Conservation (phyloP, 2,113 vertebrate genomes). For the Cnemophilus loriae region DNA sequence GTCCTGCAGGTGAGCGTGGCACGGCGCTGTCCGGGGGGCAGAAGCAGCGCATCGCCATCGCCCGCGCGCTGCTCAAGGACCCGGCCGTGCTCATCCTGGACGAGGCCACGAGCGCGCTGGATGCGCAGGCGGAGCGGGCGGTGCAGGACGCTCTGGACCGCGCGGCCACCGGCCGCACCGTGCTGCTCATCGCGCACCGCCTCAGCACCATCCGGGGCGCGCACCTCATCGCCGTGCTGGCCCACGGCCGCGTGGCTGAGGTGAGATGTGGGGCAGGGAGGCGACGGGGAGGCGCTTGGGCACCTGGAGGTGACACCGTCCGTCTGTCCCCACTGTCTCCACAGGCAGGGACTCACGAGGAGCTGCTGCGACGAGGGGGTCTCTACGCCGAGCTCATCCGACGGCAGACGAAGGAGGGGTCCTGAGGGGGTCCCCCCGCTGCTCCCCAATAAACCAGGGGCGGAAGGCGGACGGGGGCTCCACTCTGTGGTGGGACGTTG, state of each 20-base stretch:
- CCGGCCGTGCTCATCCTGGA: conserved; percentile 87
- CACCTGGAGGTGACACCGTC: rapidly evolving
- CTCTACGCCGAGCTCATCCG: conserved; percentile 87
- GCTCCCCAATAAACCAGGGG: not conserved
- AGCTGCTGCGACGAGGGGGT: conserved; percentile 81
- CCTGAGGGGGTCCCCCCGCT: not conserved
- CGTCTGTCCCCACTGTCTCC: not conserved
- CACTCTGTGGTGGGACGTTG: rapidly evolving
- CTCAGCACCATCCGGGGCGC: conserved; percentile 89
- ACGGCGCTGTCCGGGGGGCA: conserved; percentile 87
- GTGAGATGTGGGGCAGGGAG: conserved; percentile 30
- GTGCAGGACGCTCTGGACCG: conserved; percentile 91
- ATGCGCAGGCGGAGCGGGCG: conserved; percentile 82
- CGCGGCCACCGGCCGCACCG: conserved; percentile 83
- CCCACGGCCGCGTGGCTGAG: conserved; percentile 82
- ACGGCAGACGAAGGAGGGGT: conserved; percentile 74
- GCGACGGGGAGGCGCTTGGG: rapidly evolving
- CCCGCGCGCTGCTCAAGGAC: conserved; percentile 89
- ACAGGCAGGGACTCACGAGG: conserved; percentile 85
- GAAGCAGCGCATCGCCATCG: conserved; percentile 93
- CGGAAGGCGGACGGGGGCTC: not conserved
- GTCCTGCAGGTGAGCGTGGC: conserved; percentile 78
- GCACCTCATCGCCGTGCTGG: conserved; percentile 86
- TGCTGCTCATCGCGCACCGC: conserved; percentile 92
- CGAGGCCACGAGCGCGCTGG: conserved; percentile 92